phyloP scores from a whole-genome alignment of 1,140 invertebrate genomes.

The Ganaspis sp. region DNA sequence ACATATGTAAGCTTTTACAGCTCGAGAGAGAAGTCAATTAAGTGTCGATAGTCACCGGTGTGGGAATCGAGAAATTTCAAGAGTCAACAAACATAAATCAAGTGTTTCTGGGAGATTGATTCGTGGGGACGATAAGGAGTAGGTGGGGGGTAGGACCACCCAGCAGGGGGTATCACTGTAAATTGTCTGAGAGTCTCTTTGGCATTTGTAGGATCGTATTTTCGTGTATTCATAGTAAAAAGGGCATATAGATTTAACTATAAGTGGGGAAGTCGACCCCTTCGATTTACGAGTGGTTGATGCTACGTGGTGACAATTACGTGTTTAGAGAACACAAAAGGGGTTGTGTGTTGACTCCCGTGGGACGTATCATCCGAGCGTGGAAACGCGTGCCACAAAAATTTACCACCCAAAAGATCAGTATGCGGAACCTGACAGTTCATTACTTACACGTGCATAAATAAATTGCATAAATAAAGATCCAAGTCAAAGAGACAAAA shows the following conservation, averaged over 20 bases:
- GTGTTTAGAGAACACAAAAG: conserved; percentile 67
- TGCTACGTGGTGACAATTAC: conserved; percentile 65
- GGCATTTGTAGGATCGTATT: background rate
- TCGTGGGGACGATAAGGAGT: background rate
- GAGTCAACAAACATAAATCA: conserved; percentile 70
- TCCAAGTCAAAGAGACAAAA: too few species aligned
- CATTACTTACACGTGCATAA: background rate
- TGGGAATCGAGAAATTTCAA: conserved; percentile 67
- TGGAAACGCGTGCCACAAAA: conserved; percentile 63
- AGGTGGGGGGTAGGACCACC: conserved; percentile 43
- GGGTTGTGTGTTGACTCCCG: conserved; percentile 56
- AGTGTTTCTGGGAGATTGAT: conserved; percentile 51
- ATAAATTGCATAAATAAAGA: too few species aligned
- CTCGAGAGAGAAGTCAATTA: conserved; percentile 54
- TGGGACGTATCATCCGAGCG: conserved; percentile 62
- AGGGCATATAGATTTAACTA: background rate
- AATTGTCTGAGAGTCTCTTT: background rate
- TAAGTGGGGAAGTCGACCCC: background rate
- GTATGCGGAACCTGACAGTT: conserved; percentile 35
- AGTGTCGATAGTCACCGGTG: conserved; percentile 48
- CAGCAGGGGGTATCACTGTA: conserved; percentile 1
- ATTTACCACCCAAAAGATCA: conserved; percentile 57
- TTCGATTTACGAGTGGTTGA: conserved; percentile 38
- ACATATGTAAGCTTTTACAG: conserved; percentile 55
- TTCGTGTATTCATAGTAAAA: conserved; percentile 7